These are phyloP conservation scores for Oryzias curvinotus DNA, from an alignment of 2,113 vertebrate genomes.

Conservation along the genomic window DNA sequence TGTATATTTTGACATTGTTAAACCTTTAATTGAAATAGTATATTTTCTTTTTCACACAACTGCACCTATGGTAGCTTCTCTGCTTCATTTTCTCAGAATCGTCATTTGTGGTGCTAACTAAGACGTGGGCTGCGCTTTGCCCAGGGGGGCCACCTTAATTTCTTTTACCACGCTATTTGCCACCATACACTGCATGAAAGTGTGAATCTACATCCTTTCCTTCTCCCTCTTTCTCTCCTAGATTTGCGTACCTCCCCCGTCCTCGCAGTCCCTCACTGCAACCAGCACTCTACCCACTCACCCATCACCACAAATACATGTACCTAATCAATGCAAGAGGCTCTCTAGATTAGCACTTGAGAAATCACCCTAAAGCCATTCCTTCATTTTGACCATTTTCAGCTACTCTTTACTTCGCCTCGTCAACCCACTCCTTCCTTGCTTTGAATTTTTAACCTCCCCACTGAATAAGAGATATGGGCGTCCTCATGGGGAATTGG, in stretches of 20 bases:
- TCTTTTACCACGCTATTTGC: conserved; percentile 65
- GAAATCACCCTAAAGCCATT: conserved; percentile 71
- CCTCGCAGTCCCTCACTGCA: conserved; percentile 25
- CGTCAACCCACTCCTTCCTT: conserved; percentile 19
- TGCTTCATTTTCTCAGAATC: conserved; percentile 58
- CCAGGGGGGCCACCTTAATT: conserved; percentile 71
- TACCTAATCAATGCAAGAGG: conserved; percentile 70
- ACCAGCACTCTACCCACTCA: conserved; percentile 25
- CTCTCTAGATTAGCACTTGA: conserved; percentile 74
- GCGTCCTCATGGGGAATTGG: conserved; percentile 52
- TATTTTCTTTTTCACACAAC: not conserved
- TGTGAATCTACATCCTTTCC: conserved; percentile 45
- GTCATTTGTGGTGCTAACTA: conserved; percentile 56
- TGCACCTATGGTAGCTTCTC: conserved; percentile 20
- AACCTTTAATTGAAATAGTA: not conserved
- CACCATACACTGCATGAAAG: conserved; percentile 61
- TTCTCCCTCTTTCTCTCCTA: conserved; percentile 40
- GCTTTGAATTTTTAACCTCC: conserved; percentile 80
- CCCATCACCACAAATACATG: conserved; percentile 15
- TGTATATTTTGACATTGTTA: not conserved
- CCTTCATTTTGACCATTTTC: conserved; percentile 73
- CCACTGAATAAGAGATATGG: conserved; percentile 75
- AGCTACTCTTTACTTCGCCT: conserved; percentile 55
- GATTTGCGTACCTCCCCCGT: conserved; percentile 20
- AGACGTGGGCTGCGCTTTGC: conserved; percentile 60